These are phyloP conservation scores for Eurystomus gularis DNA, from an alignment of 2,113 vertebrate genomes.

Conservation along the genomic window DNA sequence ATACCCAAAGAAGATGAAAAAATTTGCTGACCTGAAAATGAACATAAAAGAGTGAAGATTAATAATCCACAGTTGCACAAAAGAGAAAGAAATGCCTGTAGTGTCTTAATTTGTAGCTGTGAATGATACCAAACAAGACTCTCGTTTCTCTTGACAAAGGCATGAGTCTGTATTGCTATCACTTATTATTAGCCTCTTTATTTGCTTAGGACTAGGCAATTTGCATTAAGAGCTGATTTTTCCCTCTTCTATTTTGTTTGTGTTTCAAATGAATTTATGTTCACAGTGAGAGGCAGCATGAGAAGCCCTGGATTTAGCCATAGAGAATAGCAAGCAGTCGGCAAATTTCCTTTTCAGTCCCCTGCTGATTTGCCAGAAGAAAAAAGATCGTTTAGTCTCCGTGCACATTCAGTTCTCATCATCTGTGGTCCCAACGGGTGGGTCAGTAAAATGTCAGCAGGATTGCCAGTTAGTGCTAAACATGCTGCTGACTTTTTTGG, in stretches of 20 bases:
- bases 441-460: not conserved
- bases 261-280: slow-evolving; percentile 29
- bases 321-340: not conserved
- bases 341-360: not conserved
- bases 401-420: not conserved
- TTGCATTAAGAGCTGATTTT: slow-evolving; percentile 7
- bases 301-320: not conserved
- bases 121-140: not conserved
- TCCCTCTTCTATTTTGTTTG: not conserved
- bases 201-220: slow-evolving; percentile 2
- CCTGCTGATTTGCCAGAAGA: not conserved
- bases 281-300: not conserved
- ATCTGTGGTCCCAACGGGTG: not conserved
- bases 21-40: not conserved
- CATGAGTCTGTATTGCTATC: not conserved
- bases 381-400: not conserved
- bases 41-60: not conserved
- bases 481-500: not conserved
- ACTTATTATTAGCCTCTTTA: slow-evolving; percentile 6
- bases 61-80: not conserved
- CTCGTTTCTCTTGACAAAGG: not conserved
- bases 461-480: not conserved
- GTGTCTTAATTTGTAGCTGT: not conserved
- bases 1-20: not conserved
- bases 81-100: not conserved